Conservation (phyloP, 2,113 vertebrate genomes). For the Syrrhaptes paradoxus region DNA sequence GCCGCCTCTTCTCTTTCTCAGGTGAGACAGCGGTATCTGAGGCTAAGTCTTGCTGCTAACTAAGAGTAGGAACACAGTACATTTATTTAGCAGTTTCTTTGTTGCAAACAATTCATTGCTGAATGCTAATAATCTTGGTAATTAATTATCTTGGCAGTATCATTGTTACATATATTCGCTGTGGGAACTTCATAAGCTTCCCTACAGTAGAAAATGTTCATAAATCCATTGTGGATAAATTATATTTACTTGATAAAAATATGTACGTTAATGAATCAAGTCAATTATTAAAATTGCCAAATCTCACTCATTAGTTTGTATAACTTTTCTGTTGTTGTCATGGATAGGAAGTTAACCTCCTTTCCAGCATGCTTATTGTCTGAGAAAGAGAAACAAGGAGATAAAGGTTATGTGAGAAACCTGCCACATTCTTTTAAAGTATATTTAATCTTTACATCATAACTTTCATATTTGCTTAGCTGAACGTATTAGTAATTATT, state of each 20-base stretch:
- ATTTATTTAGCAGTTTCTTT: neutral
- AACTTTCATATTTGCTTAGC: neutral
- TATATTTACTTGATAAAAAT: neutral
- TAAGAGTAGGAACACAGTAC: neutral
- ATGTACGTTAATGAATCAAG: neutral
- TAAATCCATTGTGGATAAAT: neutral
- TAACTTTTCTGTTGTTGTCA: neutral
- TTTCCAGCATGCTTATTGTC: neutral
- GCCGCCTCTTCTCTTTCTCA: slow-evolving; percentile 94
- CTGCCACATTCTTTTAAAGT: neutral
- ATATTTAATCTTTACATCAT: neutral
- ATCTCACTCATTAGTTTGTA: neutral
- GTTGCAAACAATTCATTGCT: neutral
- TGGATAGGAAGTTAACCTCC: neutral
- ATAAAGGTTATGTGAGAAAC: neutral
- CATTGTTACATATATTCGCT: fast-evolving
- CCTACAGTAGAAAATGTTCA: neutral
- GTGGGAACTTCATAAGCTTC: neutral
- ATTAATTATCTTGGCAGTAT: neutral
- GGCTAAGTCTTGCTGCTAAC: neutral
- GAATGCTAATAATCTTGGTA: neutral
- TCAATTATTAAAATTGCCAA: neutral
- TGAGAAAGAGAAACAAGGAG: neutral
- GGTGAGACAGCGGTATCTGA: slow-evolving; percentile 67
- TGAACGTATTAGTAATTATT: neutral